phyloP scores from a whole-genome alignment of 2,888 invertebrate genomes.

The Cerceris ruficornis region DNA sequence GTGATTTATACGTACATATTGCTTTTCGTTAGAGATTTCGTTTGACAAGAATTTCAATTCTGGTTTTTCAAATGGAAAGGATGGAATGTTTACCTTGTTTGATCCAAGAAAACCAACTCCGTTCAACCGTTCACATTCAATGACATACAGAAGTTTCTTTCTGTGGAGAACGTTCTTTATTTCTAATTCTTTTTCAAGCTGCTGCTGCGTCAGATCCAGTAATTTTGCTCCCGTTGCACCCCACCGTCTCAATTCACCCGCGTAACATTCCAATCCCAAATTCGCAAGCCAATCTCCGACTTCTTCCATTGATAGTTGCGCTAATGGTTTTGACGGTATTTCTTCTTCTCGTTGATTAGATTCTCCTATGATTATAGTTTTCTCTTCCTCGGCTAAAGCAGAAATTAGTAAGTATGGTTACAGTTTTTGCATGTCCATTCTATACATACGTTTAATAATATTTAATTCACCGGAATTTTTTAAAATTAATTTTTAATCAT shows the following conservation, averaged over 20 bases:
- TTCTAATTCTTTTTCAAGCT: constrained; percentile 94
- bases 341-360: constrained; percentile 69
- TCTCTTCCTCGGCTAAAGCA: constrained; percentile 86
- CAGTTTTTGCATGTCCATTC: not conserved
- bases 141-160: constrained; percentile 90
- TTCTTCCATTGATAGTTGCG: constrained; percentile 91
- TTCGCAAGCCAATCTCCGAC: constrained; percentile 92
- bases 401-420: constrained; percentile 1
- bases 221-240: constrained; percentile 91
- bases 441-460: not conserved
- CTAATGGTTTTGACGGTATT: constrained; percentile 84
- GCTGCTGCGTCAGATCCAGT: constrained; percentile 88
- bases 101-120: constrained; percentile 77
- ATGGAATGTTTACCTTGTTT: constrained; percentile 70
- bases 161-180: constrained; percentile 93
- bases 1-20: too few relatives aligned
- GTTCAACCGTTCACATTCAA: constrained; percentile 75
- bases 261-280: constrained; percentile 90
- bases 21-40: too few relatives aligned
- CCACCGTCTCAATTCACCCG: constrained; percentile 91
- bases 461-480: not conserved
- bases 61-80: too few relatives aligned
- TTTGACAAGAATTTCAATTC: too few relatives aligned
- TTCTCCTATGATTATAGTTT: constrained; percentile 82
- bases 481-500: too few relatives aligned